phyloP scores from a whole-genome alignment of 2,888 invertebrate genomes.

The Synanthedon myopaeformis region DNA sequence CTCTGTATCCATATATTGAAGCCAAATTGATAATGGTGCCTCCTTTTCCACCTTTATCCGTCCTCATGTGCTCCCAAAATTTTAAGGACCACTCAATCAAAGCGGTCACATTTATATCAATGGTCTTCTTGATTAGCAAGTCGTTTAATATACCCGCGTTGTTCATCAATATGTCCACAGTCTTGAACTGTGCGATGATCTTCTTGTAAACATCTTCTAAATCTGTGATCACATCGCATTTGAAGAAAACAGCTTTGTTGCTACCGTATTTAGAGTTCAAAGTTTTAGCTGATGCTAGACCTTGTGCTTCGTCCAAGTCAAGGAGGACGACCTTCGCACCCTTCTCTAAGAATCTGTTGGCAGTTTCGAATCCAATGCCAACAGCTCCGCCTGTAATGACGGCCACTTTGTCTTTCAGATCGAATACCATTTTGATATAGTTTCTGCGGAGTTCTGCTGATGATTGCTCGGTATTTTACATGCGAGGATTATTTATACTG shows the following conservation, averaged over 20 bases:
- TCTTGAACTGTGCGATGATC: constrained; percentile 24
- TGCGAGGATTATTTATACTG: background rate
- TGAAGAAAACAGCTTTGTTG: constrained; percentile 36
- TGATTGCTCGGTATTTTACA: background rate
- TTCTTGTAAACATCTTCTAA: constrained; percentile 31
- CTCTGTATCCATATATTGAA: constrained; percentile 68
- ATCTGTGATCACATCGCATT: constrained; percentile 44
- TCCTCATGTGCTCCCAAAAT: constrained; percentile 71
- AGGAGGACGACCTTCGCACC: constrained; percentile 14
- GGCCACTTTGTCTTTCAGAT: background rate
- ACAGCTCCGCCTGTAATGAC: constrained; percentile 49
- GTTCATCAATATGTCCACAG: constrained; percentile 32
- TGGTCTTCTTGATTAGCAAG: constrained; percentile 18
- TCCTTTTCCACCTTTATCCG: constrained; percentile 65
- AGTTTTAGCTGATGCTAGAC: constrained; percentile 28
- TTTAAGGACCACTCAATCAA: constrained; percentile 52
- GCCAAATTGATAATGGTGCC: constrained; percentile 76
- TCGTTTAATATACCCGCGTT: constrained; percentile 26
- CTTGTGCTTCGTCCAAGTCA: constrained; percentile 23
- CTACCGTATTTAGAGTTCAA: constrained; percentile 40
- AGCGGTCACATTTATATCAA: constrained; percentile 40
- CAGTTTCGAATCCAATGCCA: constrained; percentile 47
- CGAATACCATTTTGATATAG: background rate
- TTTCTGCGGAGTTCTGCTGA: background rate
- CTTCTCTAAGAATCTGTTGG: constrained; percentile 35